These are phyloP conservation scores for Corynorhinus townsendii DNA, from an alignment of 2,113 vertebrate genomes.

Conservation along the genomic window DNA sequence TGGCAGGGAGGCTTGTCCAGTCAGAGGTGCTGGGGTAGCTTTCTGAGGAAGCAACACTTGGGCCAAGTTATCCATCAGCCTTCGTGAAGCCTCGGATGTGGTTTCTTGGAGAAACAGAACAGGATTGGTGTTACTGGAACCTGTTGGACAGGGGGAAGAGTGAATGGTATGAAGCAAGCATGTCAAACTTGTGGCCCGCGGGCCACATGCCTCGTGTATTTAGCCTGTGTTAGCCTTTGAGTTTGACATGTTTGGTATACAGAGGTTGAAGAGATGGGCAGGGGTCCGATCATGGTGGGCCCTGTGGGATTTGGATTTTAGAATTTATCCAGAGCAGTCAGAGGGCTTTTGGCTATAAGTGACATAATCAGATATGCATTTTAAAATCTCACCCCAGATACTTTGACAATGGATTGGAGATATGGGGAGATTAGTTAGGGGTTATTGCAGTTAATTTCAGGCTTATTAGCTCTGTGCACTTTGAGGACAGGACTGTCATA, in stretches of 20 bases:
- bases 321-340: neutral
- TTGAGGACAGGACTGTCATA: neutral
- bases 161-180: no score
- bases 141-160: neutral
- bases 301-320: neutral
- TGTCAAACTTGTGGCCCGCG: no score
- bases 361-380: neutral
- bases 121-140: neutral
- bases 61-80: neutral
- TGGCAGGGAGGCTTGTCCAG: neutral
- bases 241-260: no score
- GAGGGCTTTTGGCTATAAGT: neutral
- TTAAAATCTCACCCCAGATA: neutral
- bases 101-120: neutral
- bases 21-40: neutral
- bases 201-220: no score
- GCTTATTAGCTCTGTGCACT: neutral
- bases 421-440: neutral
- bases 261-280: neutral
- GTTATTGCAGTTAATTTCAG: neutral
- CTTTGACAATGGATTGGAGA: neutral
- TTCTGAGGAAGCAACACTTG: neutral
- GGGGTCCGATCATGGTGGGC: rapidly evolving
- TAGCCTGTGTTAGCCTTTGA: no score
- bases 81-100: rapidly evolving